Conservation (phyloP, 2,888 invertebrate genomes). For the Diaphora mendica region DNA sequence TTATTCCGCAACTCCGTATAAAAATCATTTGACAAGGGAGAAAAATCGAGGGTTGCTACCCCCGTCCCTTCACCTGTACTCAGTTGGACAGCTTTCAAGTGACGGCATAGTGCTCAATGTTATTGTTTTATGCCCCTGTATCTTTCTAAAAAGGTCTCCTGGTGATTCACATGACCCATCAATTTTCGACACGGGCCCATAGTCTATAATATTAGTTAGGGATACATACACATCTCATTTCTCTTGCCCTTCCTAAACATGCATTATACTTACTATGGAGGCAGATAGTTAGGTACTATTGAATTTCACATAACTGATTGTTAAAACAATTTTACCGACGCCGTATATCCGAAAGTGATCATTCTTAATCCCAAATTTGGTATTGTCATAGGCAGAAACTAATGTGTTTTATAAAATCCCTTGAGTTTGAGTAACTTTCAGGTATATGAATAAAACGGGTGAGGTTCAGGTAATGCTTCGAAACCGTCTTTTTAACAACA, state of each 20-base stretch:
- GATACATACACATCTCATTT: background rate
- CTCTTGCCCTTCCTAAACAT: background rate
- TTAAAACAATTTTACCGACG: too few relatives aligned
- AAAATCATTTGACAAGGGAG: too few relatives aligned
- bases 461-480: background rate
- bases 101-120: too few relatives aligned
- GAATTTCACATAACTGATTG: background rate
- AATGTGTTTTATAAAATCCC: background rate
- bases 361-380: background rate
- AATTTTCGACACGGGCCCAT: too few relatives aligned
- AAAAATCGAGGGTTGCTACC: too few relatives aligned
- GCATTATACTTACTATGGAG: background rate
- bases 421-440: background rate
- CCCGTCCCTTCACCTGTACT: too few relatives aligned
- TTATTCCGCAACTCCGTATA: too few relatives aligned
- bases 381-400: background rate
- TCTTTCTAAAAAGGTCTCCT: too few relatives aligned
- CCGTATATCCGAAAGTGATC: background rate
- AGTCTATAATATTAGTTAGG: background rate
- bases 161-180: too few relatives aligned
- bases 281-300: background rate
- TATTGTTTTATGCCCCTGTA: too few relatives aligned
- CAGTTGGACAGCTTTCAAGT: too few relatives aligned
- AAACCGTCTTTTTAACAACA: background rate
- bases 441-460: background rate